Evolutionary conservation across 2,888 invertebrate species (phyloP), one percentile per base, ranked within the genome.

Genomic region (Pterostichus niger): DNA sequence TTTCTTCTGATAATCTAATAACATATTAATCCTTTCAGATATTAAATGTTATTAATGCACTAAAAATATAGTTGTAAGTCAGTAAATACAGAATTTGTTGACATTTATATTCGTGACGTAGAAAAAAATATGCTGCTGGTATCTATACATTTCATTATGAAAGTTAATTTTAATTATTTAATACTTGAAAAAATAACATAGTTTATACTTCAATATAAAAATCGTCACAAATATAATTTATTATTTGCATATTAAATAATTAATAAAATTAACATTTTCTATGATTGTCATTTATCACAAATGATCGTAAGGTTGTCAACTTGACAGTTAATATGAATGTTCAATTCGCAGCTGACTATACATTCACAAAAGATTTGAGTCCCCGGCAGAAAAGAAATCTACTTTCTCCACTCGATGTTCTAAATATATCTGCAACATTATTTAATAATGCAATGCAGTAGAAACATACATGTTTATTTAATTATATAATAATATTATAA

Each of bases 61-160:
- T 31, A 11, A 2, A 9, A 59, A 24, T 11, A 59, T 64, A 59
- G 17, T 59, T 59, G 10, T 64, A 11, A 64, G 13, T 64, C 35
- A 4, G 9, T 31, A 33, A 33, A 33, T n/a, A 7, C 6, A 35
- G 31, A 35, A 64, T 40, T 64, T 35, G 64, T 31, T 6, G 31
- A 13, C 64, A 31, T 59, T 59, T 59, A 31, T 59, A 17, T 59
- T 11, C 11, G 24, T 24, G 59, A 24, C 24, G 59, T 59, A 24
- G 3, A 59, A 24, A 31, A 59, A 59, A 54, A 9, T 3, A 5
- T 54, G 40, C 40, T 40, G 9, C 40, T 40, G 9, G 7, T 7
- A 9, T 54, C 24, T 24, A 24, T 24, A 24, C 3, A 24, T 54
- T 54, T 6, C 9, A 54, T 59, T 11, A 9, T 24, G 17, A 59